Conservation (phyloP, 2,888 invertebrate species). For the Lumbricus terrestris region DNA sequence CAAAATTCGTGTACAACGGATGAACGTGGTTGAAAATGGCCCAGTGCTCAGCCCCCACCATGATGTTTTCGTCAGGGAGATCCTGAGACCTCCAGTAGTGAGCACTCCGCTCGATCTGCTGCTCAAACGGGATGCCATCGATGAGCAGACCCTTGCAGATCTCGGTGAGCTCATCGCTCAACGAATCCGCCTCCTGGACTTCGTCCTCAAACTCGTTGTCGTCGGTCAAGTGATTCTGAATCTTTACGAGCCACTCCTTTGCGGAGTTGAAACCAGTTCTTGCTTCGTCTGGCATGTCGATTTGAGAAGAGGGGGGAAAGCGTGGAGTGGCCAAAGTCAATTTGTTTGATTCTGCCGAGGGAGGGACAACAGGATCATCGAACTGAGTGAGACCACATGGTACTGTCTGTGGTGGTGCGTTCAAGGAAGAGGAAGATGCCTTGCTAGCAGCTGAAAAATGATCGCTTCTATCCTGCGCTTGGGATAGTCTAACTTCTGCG, state of each 20-base stretch:
- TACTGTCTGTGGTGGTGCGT: background rate
- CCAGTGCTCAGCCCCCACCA: conserved; percentile 11
- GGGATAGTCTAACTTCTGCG: background rate
- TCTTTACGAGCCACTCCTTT: background rate
- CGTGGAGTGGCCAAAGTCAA: background rate
- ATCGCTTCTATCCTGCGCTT: background rate
- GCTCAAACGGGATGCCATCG: background rate
- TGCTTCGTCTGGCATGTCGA: background rate
- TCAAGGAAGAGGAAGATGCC: background rate
- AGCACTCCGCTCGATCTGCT: background rate
- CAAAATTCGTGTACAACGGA: conserved; percentile 26
- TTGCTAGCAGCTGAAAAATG: background rate
- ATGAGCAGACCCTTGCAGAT: background rate
- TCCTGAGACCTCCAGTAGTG: conserved; percentile 7
- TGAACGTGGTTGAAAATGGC: conserved; percentile 24
- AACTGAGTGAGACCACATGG: background rate
- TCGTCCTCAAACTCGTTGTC: background rate
- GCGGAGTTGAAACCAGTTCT: background rate
- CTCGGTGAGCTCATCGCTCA: background rate
- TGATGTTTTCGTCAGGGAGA: conserved; percentile 9
- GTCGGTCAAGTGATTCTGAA: background rate
- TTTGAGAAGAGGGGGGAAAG: background rate
- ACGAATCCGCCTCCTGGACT: background rate
- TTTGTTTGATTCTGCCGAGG: background rate
- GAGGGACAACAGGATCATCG: background rate